These are phyloP conservation scores for Probaryconus sp. DNA, from an alignment of 1,140 invertebrate species.

Conservation along the genomic window DNA sequence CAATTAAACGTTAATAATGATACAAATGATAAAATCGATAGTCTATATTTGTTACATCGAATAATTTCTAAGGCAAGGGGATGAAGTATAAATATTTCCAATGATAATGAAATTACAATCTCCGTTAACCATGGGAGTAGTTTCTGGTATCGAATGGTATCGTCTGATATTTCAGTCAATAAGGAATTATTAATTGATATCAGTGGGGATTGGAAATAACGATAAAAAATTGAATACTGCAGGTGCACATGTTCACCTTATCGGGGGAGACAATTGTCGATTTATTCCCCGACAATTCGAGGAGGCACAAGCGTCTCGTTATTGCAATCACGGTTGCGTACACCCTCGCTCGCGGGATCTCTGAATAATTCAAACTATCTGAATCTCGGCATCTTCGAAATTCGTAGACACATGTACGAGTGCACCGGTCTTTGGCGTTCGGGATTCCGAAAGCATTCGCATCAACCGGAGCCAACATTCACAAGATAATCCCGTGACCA, in stretches of 20 bases:
- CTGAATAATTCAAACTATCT: constrained; percentile 66
- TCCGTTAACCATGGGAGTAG: too few relatives aligned
- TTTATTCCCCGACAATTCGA: constrained; percentile 42
- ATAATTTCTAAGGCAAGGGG: too few relatives aligned
- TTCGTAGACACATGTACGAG: constrained; percentile 63
- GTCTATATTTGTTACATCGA: too few relatives aligned
- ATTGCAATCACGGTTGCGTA: constrained; percentile 61
- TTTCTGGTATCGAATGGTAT: too few relatives aligned
- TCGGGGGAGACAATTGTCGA: constrained; percentile 48
- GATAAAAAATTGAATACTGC: constrained; percentile 3
- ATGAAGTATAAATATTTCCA: too few relatives aligned
- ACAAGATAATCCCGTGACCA: constrained; percentile 61
- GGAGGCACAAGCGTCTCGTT: constrained; percentile 45
- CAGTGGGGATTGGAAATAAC: too few relatives aligned
- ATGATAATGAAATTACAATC: too few relatives aligned
- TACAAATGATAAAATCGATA: too few relatives aligned
- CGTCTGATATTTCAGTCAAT: too few relatives aligned
- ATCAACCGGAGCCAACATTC: constrained; percentile 50
- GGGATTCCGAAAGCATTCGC: constrained; percentile 61
- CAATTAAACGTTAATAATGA: too few relatives aligned
- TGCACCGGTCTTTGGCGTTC: constrained; percentile 57
- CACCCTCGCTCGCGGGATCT: constrained; percentile 34
- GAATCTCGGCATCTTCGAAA: constrained; percentile 62
- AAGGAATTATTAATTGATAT: too few relatives aligned
- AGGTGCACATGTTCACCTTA: constrained; percentile 18